Evolutionary conservation across 2,888 invertebrate species (phyloP), one percentile per base, ranked within the genome.

Genomic region (Tenthredo livida): DNA sequence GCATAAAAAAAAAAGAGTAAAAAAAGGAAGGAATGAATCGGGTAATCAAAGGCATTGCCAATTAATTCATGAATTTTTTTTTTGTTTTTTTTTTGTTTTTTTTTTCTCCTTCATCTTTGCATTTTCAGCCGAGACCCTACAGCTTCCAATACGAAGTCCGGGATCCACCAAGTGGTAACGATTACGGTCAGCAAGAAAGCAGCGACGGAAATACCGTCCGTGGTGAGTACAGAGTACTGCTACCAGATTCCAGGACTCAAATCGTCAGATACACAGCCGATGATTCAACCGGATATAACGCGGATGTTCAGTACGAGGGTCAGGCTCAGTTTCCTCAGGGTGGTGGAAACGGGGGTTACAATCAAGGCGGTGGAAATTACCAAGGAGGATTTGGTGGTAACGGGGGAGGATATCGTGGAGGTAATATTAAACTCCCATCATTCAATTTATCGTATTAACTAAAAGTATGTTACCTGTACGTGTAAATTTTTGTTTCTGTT

Each of bases 271-370:
- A 98, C 92, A 97, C 96, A 3, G 95, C 94, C 75, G 97, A 97
- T 92, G 97, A 97, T 96, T 97, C 97, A 92, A 97, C 96, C 88
- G 98, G 98, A 82, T 98, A 97, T 94, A 97, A 97, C 91, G 98
- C 98, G 89, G 97, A 97, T 94, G 97, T 98, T 86, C 93, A 93
- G 80, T 95, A 94, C 91, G 94, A 94, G 89, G 94, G 94, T 50
- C 93, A 94, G 87, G 93, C 94, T 12, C 92, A 92, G 86, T 94
- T 92, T 87, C 92, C 93, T 5, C 77, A 82, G 67, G 85, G 85
- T 21, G 73, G 85, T 85, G 58, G 58, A 50, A 85, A 86, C n/a
- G 58, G 58, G 17, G 84, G 78, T 7, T 77, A 54, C 6, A 54
- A 67, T 65, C 80, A 47, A 37, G 85, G 83, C 15, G 83, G 83